A percentile compares a stretch with the other conserved stretches of the same genome.
These are phyloP conservation scores for Trematomus bernacchii DNA, from an alignment of 2,797 vertebrate species.

Conservation along the genomic window DNA sequence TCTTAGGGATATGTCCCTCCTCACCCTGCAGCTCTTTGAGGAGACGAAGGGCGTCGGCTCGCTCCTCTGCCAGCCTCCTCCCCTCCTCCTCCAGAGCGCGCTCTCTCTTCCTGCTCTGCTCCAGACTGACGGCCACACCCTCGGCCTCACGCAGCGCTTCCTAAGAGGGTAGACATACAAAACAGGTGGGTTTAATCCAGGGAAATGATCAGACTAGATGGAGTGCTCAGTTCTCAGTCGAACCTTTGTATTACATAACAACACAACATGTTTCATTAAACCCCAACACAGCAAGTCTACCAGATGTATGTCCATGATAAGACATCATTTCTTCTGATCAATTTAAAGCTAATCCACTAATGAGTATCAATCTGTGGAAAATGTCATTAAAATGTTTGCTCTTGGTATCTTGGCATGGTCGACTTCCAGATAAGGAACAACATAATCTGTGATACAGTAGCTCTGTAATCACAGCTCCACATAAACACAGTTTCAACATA, in stretches of 20 bases:
- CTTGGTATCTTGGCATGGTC: constrained; percentile 9
- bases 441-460: background rate
- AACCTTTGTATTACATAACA: background rate
- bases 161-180: constrained; percentile 63
- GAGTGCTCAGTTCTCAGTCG: background rate
- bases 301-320: background rate
- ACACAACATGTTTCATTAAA: background rate
- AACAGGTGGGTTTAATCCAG: constrained; percentile 25
- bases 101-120: constrained; percentile 84
- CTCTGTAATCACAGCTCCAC: constrained; percentile 7
- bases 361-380: background rate
- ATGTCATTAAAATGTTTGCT: background rate
- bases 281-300: background rate
- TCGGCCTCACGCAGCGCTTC: constrained; percentile 78
- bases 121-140: constrained; percentile 75
- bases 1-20: constrained; percentile 21
- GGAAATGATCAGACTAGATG: constrained; percentile 1
- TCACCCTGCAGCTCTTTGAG: constrained; percentile 86
- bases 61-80: constrained; percentile 80
- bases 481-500: constrained; percentile 18
- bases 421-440: background rate
- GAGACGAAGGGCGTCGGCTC: constrained; percentile 75
- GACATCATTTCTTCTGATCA: background rate
- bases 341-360: background rate
- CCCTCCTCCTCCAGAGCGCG: constrained; percentile 81